Evolutionary conservation across 2,797 vertebrate genomes (phyloP).

Genomic region (Delichon dasypus): DNA sequence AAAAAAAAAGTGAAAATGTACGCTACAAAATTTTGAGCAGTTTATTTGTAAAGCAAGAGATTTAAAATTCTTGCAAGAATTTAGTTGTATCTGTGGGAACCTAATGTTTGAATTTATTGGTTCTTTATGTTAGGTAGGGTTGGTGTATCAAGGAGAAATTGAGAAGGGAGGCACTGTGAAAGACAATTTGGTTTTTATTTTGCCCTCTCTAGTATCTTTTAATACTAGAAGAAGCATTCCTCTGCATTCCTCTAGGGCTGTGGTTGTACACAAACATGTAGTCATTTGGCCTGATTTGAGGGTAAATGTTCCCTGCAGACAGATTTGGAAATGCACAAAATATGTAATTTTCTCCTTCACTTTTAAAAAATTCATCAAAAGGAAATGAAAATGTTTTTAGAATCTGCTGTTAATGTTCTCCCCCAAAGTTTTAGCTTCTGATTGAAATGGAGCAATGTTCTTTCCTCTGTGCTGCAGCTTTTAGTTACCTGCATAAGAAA

Average conservation of each 20-base stretch:
- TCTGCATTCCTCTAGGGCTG: neutral
- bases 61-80: neutral
- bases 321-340: constrained; percentile 22
- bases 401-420: neutral
- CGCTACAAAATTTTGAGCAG: neutral
- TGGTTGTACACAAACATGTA: constrained; percentile 21
- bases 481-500: neutral
- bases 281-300: constrained; percentile 44
- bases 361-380: constrained; percentile 49
- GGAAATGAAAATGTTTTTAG: constrained; percentile 45
- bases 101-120: neutral
- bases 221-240: neutral
- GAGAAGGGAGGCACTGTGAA: neutral
- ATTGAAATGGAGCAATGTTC: neutral
- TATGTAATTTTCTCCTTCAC: neutral
- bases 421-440: neutral
- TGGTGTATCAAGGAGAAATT: neutral
- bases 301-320: constrained; percentile 48
- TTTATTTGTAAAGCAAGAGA: neutral
- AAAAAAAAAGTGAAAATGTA: neutral
- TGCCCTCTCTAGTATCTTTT: neutral
- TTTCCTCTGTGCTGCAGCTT: neutral
- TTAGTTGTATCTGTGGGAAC: neutral
- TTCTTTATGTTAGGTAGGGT: neutral
- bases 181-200: neutral